Base-by-base conservation (phyloP, 2,888 invertebrate species). In the Lutraria lutraria region DNA sequence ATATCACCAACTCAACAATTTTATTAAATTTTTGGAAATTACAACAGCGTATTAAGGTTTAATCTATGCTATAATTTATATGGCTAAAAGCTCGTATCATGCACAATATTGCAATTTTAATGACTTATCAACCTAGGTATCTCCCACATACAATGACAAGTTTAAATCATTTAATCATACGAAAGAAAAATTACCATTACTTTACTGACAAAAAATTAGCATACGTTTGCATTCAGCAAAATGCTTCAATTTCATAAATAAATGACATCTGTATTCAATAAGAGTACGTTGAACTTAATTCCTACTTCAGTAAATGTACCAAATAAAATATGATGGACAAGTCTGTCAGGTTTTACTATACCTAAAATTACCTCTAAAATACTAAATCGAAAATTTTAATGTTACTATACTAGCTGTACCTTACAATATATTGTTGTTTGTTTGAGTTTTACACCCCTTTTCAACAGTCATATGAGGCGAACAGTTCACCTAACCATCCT, bases 41-140 rank as follows among this genome's bases (percentile, higher is more conserved):
- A 25, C 63, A 68, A 25, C 25, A n/a, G 8, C 21, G 63, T n/a
- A n/a, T n/a, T 25, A 68, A 68, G 12, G 63, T 12, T 25, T 68
- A n/a, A 68, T 21, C 63, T 68, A 13, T 4, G 12, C n/a, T 12
- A 68, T 25, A 68, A 25, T n/a, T 68, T 68, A 25, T 68, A 68
- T 68, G n/a, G 25, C n/a, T 12, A n/a, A 68, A 68, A 56, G 56
- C 56, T 19, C 56, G 56, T 56, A 19, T 56, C 63, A 68, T 68
- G 63, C 63, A 68, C 25, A 68, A 68, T 68, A 68, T 68, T 68
- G 63, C 63, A 68, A 25, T 25, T 68, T 68, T 68, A 25, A 25
- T 68, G 25, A 68, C 63, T 25, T 8, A 68, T 68, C 12, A 1
- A 12, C 0, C n/a, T 13, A 68, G 8, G 8, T 43, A 8, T 25